These are phyloP conservation scores for Scomber colias DNA, from an alignment of 2,113 vertebrate species.

Conservation along the genomic window DNA sequence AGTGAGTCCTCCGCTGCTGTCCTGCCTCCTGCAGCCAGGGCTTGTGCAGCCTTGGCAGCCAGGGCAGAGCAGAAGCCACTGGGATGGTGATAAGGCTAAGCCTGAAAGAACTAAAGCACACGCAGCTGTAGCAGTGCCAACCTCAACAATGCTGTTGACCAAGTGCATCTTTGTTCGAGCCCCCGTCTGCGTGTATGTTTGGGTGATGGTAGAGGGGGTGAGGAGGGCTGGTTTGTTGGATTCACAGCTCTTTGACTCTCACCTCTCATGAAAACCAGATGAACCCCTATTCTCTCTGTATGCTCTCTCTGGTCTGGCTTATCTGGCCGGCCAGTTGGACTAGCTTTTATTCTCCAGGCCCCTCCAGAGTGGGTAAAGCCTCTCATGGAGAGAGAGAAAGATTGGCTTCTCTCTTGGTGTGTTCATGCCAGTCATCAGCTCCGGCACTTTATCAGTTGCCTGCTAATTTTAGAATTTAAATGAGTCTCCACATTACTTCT, in stretches of 20 bases:
- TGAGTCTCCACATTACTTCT: conserved; percentile 59
- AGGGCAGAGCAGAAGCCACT: conserved; percentile 59
- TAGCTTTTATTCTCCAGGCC: conserved; percentile 78
- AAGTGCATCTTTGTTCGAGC: conserved; percentile 66
- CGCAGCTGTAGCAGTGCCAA: conserved; percentile 60
- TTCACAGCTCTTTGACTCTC: conserved; percentile 63
- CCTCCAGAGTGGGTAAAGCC: conserved; percentile 75
- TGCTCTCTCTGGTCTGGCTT: conserved; percentile 72
- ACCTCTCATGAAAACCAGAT: conserved; percentile 68
- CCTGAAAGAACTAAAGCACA: conserved; percentile 39
- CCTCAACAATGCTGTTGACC: conserved; percentile 70
- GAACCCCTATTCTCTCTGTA: conserved; percentile 59
- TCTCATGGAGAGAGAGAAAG: conserved; percentile 58
- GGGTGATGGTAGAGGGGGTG: conserved; percentile 15
- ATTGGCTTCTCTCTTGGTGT: conserved; percentile 53
- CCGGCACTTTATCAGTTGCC: conserved; percentile 69
- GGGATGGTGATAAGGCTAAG: conserved; percentile 70
- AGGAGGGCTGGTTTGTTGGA: conserved; percentile 37
- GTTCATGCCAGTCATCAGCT: conserved; percentile 65
- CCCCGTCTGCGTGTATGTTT: conserved; percentile 31
- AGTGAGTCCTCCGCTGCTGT: conserved; percentile 34
- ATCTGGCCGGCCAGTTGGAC: conserved; percentile 80
- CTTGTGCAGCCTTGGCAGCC: conserved; percentile 55
- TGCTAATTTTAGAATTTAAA: conserved; percentile 79
- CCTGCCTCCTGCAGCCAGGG: conserved; percentile 30